Conservation (phyloP, 2,113 vertebrate species). For the Trogon surrucura region DNA sequence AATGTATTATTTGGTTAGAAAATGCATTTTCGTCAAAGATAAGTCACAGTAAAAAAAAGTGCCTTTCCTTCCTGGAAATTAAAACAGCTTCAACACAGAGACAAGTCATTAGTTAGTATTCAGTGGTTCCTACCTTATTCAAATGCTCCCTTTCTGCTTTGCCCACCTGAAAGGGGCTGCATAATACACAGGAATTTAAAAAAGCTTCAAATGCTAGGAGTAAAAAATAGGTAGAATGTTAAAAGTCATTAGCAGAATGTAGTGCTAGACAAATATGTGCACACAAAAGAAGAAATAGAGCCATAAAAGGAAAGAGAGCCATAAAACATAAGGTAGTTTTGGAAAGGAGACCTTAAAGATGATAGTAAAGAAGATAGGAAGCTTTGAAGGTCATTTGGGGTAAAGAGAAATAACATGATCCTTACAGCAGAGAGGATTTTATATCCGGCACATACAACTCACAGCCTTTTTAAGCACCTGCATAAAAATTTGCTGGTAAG, state of each 20-base stretch:
- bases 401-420: background rate
- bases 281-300: accelerated
- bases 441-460: background rate
- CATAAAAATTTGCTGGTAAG: slow-evolving; percentile 9
- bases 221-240: background rate
- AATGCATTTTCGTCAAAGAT: background rate
- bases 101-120: background rate
- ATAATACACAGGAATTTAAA: background rate
- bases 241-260: background rate
- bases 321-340: background rate
- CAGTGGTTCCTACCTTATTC: background rate
- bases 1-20: background rate
- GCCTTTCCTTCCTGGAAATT: background rate
- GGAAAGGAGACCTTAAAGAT: background rate
- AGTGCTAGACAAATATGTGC: background rate
- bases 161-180: background rate
- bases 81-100: background rate
- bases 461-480: background rate
- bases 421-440: background rate
- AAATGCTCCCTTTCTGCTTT: background rate
- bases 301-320: background rate
- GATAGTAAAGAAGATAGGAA: background rate
- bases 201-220: background rate
- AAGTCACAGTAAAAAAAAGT: background rate
- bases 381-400: background rate